phyloP scores from a whole-genome alignment of 2,888 invertebrate genomes.

The Brachyptera putata region DNA sequence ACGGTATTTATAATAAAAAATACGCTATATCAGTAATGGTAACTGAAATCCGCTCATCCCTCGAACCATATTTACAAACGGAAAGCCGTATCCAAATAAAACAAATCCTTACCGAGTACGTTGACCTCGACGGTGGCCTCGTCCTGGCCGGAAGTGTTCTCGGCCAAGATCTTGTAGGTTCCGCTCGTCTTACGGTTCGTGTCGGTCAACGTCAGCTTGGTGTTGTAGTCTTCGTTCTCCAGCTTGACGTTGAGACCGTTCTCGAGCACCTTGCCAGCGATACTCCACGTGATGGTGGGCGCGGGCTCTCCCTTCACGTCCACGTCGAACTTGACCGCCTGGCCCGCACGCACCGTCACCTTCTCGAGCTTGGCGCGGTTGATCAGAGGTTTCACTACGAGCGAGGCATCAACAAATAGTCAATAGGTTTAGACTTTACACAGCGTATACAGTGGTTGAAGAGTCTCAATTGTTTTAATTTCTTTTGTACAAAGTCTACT shows the following conservation, averaged over 20 bases:
- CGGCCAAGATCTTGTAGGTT: constrained; percentile 84
- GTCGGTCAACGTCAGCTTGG: constrained; percentile 75
- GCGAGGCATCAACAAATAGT: too few relatives aligned
- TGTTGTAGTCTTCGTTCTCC: constrained; percentile 88
- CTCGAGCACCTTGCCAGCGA: constrained; percentile 62
- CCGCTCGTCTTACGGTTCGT: constrained; percentile 84
- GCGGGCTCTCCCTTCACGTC: constrained; percentile 96
- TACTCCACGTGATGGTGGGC: constrained; percentile 81
- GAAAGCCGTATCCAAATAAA: too few relatives aligned
- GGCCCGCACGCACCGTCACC: constrained; percentile 84
- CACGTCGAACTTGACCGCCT: constrained; percentile 85
- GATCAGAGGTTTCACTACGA: constrained; percentile 87
- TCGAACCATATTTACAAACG: too few relatives aligned
- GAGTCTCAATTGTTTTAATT: too few relatives aligned
- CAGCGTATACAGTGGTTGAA: too few relatives aligned
- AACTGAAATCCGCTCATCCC: too few relatives aligned
- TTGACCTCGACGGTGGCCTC: constrained; percentile 91
- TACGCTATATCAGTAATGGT: too few relatives aligned
- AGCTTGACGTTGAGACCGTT: constrained; percentile 66
- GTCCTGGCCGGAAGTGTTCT: constrained; percentile 90
- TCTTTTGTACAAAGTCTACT: too few relatives aligned
- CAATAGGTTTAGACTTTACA: too few relatives aligned
- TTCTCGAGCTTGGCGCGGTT: constrained; percentile 90
- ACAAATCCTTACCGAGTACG: constrained; percentile 69
- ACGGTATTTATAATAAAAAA: too few relatives aligned